Conservation (phyloP, 1,140 invertebrate species). For the Drosophila tristis region DNA sequence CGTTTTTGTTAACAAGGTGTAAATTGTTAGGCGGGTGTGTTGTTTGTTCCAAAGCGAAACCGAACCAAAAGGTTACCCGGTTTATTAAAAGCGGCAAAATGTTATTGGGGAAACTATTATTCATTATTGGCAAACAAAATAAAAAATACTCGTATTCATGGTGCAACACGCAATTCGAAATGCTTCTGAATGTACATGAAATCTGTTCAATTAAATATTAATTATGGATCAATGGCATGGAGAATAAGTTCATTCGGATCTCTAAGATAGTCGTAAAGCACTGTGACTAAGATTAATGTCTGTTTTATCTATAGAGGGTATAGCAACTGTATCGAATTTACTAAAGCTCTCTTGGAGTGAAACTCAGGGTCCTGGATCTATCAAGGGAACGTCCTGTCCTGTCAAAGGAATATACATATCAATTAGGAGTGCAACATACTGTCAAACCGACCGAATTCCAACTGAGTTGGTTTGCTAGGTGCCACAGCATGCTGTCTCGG, state of each 20-base stretch:
- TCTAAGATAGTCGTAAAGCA: too few species aligned
- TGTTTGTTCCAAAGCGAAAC: conserved; percentile 25
- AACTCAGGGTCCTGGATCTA: too few species aligned
- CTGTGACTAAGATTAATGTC: too few species aligned
- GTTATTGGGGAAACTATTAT: conserved; percentile 19
- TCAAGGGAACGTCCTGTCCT: too few species aligned
- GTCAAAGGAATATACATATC: too few species aligned
- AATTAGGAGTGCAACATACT: too few species aligned
- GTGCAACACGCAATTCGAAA: conserved; percentile 3
- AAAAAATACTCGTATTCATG: conserved; percentile 19
- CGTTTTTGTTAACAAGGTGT: conserved; percentile 68
- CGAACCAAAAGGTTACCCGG: conserved; percentile 59
- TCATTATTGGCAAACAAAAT: neutral
- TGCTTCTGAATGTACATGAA: conserved; percentile 3
- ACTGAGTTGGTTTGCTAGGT: too few species aligned
- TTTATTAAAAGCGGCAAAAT: conserved; percentile 43
- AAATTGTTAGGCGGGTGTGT: conserved; percentile 68
- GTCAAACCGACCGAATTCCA: too few species aligned
- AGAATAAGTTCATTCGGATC: neutral
- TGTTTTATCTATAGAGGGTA: too few species aligned
- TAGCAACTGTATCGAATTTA: too few species aligned
- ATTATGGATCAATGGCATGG: conserved; percentile 8
- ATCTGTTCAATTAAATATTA: conserved; percentile 23
- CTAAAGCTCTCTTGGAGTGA: too few species aligned
- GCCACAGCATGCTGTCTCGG: too few species aligned